phyloP scores from a whole-genome alignment of 2,113 vertebrate species.

The Notiomystis cincta region DNA sequence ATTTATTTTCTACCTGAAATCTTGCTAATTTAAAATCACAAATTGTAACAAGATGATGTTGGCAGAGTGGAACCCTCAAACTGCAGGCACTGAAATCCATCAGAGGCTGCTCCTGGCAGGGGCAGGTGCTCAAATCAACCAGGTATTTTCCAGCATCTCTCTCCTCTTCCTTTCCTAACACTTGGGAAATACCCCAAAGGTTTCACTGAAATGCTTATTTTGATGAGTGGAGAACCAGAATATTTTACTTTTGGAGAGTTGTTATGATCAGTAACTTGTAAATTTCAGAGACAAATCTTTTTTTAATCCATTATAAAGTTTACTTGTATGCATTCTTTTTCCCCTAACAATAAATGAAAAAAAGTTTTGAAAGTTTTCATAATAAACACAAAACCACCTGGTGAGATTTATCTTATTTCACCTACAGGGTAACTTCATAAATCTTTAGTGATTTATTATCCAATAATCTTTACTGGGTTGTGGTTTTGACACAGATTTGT shows the following conservation, averaged over 20 bases:
- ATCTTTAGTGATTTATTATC: constrained; percentile 33
- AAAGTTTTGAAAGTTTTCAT: constrained; percentile 35
- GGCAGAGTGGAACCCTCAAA: not conserved
- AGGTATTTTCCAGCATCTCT: not conserved
- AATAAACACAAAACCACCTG: constrained; percentile 15
- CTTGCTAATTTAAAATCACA: not conserved
- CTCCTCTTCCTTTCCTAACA: not conserved
- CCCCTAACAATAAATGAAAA: constrained; percentile 37
- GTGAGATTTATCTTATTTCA: constrained; percentile 44
- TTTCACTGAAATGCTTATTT: not conserved
- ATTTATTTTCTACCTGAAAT: not conserved
- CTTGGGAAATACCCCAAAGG: not conserved
- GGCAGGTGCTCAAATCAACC: not conserved
- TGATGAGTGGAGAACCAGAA: not conserved
- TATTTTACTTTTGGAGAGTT: not conserved
- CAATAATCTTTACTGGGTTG: constrained; percentile 9
- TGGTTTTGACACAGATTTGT: not conserved
- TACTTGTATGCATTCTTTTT: constrained; percentile 21
- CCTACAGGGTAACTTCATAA: not conserved
- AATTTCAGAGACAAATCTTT: constrained; percentile 41
- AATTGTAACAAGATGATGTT: not conserved
- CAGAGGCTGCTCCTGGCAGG: not conserved
- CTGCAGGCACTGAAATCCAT: not conserved
- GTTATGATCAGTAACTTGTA: not conserved
- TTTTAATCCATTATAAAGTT: constrained; percentile 44